These are phyloP conservation scores for Zaprionus camerounensis DNA, from an alignment of 1,140 invertebrate species.

Conservation along the genomic window DNA sequence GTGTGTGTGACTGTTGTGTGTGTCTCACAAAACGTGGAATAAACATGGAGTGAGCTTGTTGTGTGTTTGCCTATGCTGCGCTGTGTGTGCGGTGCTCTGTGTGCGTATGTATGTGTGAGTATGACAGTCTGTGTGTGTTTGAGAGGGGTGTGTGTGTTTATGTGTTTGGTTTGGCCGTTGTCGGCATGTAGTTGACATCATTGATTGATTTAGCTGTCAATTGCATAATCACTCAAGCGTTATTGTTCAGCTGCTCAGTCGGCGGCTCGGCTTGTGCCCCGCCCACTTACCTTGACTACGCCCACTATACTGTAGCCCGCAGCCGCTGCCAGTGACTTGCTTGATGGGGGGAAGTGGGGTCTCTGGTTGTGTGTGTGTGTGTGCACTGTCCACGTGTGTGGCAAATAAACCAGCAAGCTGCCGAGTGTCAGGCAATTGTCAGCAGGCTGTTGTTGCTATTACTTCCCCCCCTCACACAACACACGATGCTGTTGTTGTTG, in stretches of 20 bases:
- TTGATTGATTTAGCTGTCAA: slow-evolving; percentile 84
- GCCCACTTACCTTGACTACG: slow-evolving; percentile 27
- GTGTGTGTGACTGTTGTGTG: slow-evolving; percentile 14
- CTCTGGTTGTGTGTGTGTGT: slow-evolving; percentile 20
- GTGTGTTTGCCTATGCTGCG: slow-evolving; percentile 26
- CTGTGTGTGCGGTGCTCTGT: background rate
- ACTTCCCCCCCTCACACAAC: background rate
- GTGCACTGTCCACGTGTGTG: slow-evolving; percentile 59
- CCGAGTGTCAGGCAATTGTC: slow-evolving; percentile 78
- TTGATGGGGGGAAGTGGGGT: background rate
- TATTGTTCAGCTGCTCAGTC: slow-evolving; percentile 79
- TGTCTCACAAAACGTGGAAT: slow-evolving; percentile 41
- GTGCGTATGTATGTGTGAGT: background rate
- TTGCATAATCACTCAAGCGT: slow-evolving; percentile 84
- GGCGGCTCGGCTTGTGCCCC: slow-evolving; percentile 32
- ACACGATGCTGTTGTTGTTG: slow-evolving; percentile 12
- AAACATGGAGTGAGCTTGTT: slow-evolving; percentile 44
- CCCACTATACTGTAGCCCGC: background rate
- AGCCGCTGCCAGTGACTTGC: slow-evolving; percentile 51
- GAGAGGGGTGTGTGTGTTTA: background rate
- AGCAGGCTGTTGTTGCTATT: slow-evolving; percentile 40
- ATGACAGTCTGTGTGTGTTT: slow-evolving; percentile 9
- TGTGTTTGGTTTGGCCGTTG: slow-evolving; percentile 47
- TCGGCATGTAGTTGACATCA: slow-evolving; percentile 82
- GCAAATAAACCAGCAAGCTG: slow-evolving; percentile 71